Evolutionary conservation across 1,140 invertebrate genomes (phyloP), one percentile per base, ranked within the genome.

Genomic region (Phymorhynchus buccinoides): DNA sequence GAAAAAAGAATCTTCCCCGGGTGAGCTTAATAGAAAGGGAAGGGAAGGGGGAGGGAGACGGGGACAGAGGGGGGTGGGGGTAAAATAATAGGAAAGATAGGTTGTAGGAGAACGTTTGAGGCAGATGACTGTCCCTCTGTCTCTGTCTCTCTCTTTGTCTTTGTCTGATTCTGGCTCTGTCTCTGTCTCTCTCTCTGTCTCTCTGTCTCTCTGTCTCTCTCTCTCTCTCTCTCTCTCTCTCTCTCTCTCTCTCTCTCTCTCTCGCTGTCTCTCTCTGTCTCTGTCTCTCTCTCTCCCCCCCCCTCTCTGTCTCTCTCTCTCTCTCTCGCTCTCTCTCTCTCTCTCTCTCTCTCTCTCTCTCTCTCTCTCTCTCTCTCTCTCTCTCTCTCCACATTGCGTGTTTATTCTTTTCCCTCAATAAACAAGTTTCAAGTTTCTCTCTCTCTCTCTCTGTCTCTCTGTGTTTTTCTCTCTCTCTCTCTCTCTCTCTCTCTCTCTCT

Each of bases 251-350:
- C 48, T 52, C 18, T 79, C 27, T 79, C n/a, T n/a, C n/a, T n/a
- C n/a, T n/a, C n/a, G n/a, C n/a, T n/a, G n/a, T n/a, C n/a, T n/a
- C n/a, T n/a, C 6, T 32, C 1, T 32, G 44, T 52, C 56, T 81
- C 32, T 68, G 35, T 71, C n/a, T 35, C 48, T 39, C 6, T 82
- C 52, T 66, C 35, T 66, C 80, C 18, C 18, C 18, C 80, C 41
- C 22, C 41, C 80, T 82, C 4, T 82, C 80, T 82, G 4, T 82
- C 80, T 37, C 41, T 42, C 22, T 42, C 56, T 71, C 52, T 39
- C n/a, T n/a, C n/a, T n/a, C n/a, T n/a, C n/a, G n/a, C n/a, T n/a
- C n/a, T n/a, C n/a, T n/a, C n/a, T n/a, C 18, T 71, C 56, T 66
- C 56, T 80, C 32, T 39, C 22, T 42, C 62, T 39, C 27, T 48